phyloP scores from a whole-genome alignment of 1,140 invertebrate species.

The Aleiodes sp. region DNA sequence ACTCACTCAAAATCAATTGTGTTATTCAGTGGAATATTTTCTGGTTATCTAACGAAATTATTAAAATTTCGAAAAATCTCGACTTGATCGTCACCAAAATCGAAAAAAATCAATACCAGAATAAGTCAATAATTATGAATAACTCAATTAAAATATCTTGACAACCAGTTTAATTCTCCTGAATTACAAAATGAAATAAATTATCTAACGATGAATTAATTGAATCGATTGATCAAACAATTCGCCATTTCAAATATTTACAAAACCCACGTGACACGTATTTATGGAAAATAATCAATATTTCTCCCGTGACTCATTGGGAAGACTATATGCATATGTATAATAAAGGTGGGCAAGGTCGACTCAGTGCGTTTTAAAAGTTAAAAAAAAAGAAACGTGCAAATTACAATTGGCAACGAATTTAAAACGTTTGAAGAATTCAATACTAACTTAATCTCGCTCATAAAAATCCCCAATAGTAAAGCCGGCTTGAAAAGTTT shows the following conservation, averaged over 20 bases:
- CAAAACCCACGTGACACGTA: background rate
- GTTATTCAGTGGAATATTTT: no score
- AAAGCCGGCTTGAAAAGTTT: background rate
- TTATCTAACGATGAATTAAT: background rate
- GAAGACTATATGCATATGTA: conserved; percentile 8
- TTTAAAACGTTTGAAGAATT: no score
- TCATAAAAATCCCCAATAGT: background rate
- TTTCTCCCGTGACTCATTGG: conserved; percentile 54
- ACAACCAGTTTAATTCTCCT: background rate
- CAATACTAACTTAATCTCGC: conserved; percentile 24
- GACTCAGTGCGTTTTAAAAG: conserved; percentile 11
- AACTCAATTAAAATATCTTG: no score
- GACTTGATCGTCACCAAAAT: no score
- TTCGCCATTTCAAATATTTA: conserved; percentile 20
- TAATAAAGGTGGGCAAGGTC: conserved; percentile 45
- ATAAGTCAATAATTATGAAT: no score
- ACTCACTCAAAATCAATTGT: no score
- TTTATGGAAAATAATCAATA: conserved; percentile 55
- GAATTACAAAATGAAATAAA: background rate
- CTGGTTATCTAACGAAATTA: no score
- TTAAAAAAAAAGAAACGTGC: no score
- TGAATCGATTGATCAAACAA: conserved; percentile 27
- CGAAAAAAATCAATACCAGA: no score
- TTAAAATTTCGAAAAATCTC: no score
- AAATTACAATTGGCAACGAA: no score